Evolutionary conservation across 2,888 invertebrate genomes (phyloP).

Genomic region (Nycteola revayana): DNA sequence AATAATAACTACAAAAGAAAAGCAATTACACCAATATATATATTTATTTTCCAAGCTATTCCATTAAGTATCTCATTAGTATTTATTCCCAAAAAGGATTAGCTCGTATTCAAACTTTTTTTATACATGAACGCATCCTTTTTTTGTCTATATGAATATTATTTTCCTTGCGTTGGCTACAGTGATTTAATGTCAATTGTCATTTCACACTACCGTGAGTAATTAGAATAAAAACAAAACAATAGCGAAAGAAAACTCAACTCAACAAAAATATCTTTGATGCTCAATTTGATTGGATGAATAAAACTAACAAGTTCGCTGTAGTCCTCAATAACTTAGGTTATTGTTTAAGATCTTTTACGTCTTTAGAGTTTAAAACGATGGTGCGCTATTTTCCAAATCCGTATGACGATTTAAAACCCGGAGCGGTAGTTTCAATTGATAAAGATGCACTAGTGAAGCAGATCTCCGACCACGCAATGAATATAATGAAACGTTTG

Average conservation of each 20-base stretch:
- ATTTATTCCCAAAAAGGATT: no score
- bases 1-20: no score
- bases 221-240: neutral
- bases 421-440: conserved; percentile 31
- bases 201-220: no score
- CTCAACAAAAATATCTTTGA: neutral
- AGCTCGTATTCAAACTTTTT: no score
- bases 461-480: conserved; percentile 55
- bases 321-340: conserved; percentile 24
- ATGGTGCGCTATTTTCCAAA: conserved; percentile 74
- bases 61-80: no score
- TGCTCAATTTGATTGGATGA: neutral
- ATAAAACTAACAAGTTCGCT: conserved; percentile 21
- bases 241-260: neutral
- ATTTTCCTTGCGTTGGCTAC: no score
- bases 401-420: conserved; percentile 54
- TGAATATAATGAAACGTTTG: conserved; percentile 56
- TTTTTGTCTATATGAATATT: no score
- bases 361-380: conserved; percentile 33
- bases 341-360: conserved; percentile 31
- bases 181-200: no score
- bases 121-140: no score
- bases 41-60: no score
- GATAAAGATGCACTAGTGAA: conserved; percentile 43
- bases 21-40: no score